Evolutionary conservation across 2,888 invertebrate genomes (phyloP), one percentile per base, ranked within the genome.

Genomic region (Heliconius charithonia): DNA sequence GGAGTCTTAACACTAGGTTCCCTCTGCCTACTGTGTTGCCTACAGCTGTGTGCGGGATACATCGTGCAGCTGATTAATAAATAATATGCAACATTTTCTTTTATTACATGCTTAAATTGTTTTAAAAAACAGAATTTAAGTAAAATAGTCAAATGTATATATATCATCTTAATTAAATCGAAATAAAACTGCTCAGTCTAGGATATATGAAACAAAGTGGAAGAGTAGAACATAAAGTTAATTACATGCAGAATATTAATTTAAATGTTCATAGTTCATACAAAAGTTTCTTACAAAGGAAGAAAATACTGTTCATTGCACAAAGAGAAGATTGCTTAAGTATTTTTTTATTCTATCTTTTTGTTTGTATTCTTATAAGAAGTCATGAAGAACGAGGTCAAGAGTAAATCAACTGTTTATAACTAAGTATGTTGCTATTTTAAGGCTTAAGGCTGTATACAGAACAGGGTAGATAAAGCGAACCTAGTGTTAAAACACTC

Each of bases 281-380:
- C 59, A 72, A 72, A 71, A n/a, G 72, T 72, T 72, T 72, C 56
- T 69, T 25, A 59, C 72, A 72, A 72, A 72, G 59, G 59, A 59
- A 72, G 29, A 59, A 72, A 59, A 59, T 59, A 59, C 72, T 72
- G 56, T 59, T 56, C 71, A 72, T 37, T 59, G 56, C 59, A 59
- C 72, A 72, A 72, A 72, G 72, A 37, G 56, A 56, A 29, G 32
- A 72, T 32, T 72, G 59, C 56, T 72, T 59, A 72, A 72, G 72
- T 59, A 72, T 72, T 72, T 59, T 51, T 67, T 72, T 72, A 59
- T 59, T 16, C n/a, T 72, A n/a, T 59, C 59, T 59, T 72, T 71
- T 59, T 72, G 59, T 72, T 72, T 72, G 59, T 59, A 59, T 72
- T 72, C 16, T 72, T 72, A 72, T 72, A 56, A 56, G 27, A 56